Evolutionary conservation across 2,797 vertebrate genomes (phyloP).

Genomic region (Fundulus diaphanus): DNA sequence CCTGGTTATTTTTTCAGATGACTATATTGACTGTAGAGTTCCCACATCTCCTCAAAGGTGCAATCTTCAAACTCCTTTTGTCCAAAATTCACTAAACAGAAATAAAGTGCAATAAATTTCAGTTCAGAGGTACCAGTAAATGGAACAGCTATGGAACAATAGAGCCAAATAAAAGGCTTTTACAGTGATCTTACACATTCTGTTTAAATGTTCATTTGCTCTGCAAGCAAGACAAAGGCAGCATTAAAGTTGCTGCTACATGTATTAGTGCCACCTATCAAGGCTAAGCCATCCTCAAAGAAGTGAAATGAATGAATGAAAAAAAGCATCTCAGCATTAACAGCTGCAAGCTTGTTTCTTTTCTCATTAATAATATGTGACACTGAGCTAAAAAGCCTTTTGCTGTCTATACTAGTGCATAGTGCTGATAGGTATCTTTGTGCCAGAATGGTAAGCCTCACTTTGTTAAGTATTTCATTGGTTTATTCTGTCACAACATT

Average conservation of each 20-base stretch:
- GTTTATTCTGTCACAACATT: too few species aligned
- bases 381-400: too few species aligned
- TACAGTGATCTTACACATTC: not conserved
- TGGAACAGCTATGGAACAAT: not conserved
- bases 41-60: not conserved
- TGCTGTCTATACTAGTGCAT: too few species aligned
- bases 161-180: not conserved
- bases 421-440: too few species aligned
- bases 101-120: not conserved
- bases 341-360: too few species aligned
- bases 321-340: too few species aligned
- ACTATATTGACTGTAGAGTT: not conserved
- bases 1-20: not conserved
- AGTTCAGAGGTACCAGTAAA: not conserved
- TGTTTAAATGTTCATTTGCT: not conserved
- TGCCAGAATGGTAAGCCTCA: too few species aligned
- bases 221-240: not conserved
- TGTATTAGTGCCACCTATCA: not conserved
- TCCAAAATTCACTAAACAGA: not conserved
- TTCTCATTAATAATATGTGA: too few species aligned
- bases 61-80: not conserved
- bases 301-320: not conserved
- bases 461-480: too few species aligned
- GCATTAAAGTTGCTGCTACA: not conserved
- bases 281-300: not conserved